A percentile compares a stretch with the other conserved stretches of the same genome.
These are phyloP conservation scores for Tragelaphus imberbis DNA, from an alignment of 2,113 vertebrate genomes.

Conservation along the genomic window DNA sequence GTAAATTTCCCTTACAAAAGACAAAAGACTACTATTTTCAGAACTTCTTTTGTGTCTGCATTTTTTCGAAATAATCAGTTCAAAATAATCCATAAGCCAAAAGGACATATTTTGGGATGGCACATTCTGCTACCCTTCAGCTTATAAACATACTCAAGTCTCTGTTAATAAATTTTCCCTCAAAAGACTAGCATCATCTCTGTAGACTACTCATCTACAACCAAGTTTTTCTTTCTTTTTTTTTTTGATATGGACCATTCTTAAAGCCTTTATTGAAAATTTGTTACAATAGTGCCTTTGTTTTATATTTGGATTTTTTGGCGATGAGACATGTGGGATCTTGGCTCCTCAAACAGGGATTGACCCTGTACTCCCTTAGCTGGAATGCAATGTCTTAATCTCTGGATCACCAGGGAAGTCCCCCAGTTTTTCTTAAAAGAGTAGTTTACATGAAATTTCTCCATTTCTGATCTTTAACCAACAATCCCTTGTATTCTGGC, in stretches of 20 bases:
- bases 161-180: neutral
- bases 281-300: neutral
- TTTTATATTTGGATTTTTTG: neutral
- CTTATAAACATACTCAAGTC: neutral
- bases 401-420: neutral
- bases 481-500: neutral
- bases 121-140: neutral
- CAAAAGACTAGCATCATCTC: neutral
- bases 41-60: neutral
- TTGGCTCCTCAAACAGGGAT: neutral
- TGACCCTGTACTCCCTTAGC: neutral
- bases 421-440: neutral
- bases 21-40: neutral
- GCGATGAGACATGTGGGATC: neutral
- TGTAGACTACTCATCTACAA: neutral
- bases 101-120: neutral
- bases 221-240: neutral
- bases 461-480: neutral
- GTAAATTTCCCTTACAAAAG: neutral
- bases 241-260: neutral
- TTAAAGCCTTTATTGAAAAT: neutral
- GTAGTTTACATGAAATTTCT: neutral
- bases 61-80: neutral
- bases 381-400: neutral
- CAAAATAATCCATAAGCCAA: neutral